Evolutionary conservation across 2,888 invertebrate species (phyloP).

Genomic region (Drosophila emarginata): DNA sequence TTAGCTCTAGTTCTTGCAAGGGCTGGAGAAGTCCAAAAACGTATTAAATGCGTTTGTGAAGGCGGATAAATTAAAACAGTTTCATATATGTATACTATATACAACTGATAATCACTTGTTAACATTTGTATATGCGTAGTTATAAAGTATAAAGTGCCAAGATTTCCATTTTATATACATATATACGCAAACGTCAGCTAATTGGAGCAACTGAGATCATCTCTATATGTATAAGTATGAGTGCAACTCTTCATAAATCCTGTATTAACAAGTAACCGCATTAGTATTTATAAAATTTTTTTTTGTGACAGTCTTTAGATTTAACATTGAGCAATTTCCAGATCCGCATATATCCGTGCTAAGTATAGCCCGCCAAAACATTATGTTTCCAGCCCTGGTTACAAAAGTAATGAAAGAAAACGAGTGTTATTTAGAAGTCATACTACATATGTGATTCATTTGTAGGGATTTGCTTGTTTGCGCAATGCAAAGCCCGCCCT

Average conservation of each 20-base stretch:
- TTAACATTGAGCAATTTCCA: too few relatives aligned
- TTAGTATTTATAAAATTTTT: too few relatives aligned
- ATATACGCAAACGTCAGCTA: too few relatives aligned
- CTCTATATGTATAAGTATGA: too few relatives aligned
- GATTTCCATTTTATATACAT: too few relatives aligned
- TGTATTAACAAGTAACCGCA: too few relatives aligned
- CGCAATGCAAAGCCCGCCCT: constrained; percentile 38
- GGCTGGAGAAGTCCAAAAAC: not conserved
- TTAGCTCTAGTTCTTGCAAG: constrained; percentile 9
- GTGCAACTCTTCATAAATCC: too few relatives aligned
- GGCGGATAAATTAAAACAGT: not conserved
- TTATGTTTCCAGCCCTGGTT: not conserved
- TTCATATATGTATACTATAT: not conserved
- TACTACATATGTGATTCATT: constrained; percentile 57
- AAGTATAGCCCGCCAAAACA: not conserved
- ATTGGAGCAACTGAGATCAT: too few relatives aligned
- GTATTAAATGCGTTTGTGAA: not conserved
- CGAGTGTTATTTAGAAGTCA: constrained; percentile 6
- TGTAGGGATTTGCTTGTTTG: constrained; percentile 64
- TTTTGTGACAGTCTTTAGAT: too few relatives aligned
- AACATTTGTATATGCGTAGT: too few relatives aligned
- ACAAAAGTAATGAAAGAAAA: constrained; percentile 13
- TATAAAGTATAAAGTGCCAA: too few relatives aligned
- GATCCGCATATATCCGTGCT: not conserved
- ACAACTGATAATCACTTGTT: too few relatives aligned